Base-by-base conservation (phyloP, 1,140 invertebrate species). In the Neodiprion pinetum region DNA sequence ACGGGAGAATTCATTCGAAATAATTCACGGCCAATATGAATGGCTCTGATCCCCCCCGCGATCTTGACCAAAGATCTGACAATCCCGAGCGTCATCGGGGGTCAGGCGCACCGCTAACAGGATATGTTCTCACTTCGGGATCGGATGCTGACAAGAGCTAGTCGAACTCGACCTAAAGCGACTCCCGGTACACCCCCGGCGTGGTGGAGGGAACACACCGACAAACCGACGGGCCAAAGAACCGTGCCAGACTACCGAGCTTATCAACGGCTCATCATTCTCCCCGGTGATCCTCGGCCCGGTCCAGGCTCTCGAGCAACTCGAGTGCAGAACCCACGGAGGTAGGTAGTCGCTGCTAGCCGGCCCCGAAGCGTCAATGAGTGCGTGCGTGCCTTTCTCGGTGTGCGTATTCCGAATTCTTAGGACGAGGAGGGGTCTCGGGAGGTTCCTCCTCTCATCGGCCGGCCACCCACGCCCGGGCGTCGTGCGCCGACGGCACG, bases 261-360 rank as follows among this genome's bases (percentile, higher is more conserved):
- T 86, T 86, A 87, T 87, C 86, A 87, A 84, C 84, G 82, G 76
- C 76, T 77, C 86, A 82, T 86, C 82, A 82, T 82, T 86, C 82
- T 82, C 79, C 80, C 72, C 77, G 67, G 50, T 67, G 48, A 69
- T 49, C 70, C 53, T 71, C 73, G 48, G 14, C 67, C 23, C 23
- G 23, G 48, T 74, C 71, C 67, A 28, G 71, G 73, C 70, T 40
- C 28, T 73, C 49, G 53, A 65, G 65, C 48, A 47, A 17, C 70
- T 17, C 40, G 9, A 7, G 12, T 12, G 48, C 21, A 50, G 49
- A 71, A 10, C 48, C 14, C 61, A 75, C 72, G 9, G 53, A 14
- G 53, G 53, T 14, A 17, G 5, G 8, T 21, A 61, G 53, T 61
- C 28, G 28, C 28, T 40, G 28, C 28, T 40, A 40, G 28, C 28